Conservation (phyloP, 2,113 vertebrate species). For the Sceloporus tristichus region DNA sequence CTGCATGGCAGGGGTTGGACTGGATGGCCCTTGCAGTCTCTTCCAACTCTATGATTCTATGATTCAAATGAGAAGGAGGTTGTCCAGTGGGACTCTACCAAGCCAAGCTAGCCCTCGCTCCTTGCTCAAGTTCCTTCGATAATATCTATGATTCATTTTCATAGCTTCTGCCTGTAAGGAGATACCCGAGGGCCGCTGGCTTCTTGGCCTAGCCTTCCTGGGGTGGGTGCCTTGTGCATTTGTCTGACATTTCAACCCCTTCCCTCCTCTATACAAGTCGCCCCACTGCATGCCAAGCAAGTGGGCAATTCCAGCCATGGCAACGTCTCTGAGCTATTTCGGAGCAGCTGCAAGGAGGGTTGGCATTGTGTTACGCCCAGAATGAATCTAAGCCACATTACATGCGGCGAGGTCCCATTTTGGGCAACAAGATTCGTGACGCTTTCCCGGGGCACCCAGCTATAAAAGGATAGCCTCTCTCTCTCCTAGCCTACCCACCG, state of each 20-base stretch:
- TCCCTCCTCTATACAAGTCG: background rate
- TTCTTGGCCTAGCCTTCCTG: background rate
- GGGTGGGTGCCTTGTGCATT: background rate
- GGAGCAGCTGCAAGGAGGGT: background rate
- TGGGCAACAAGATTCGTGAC: background rate
- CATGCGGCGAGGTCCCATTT: background rate
- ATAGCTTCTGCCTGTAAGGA: background rate
- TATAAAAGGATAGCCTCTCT: background rate
- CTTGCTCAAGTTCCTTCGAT: background rate
- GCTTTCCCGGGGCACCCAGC: background rate
- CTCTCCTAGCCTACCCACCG: background rate
- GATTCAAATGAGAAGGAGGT: background rate
- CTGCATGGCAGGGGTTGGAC: too few species aligned
- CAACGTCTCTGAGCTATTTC: slow-evolving; percentile 18
- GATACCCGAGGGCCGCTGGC: background rate
- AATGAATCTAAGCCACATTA: slow-evolving; percentile 10
- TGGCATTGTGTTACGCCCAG: slow-evolving; percentile 33
- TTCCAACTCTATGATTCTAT: too few species aligned
- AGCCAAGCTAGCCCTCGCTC: too few species aligned
- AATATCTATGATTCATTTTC: background rate
- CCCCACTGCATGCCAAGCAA: background rate
- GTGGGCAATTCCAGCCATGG: slow-evolving; percentile 21
- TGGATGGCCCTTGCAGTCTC: too few species aligned
- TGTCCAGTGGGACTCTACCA: background rate
- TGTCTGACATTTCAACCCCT: background rate